Evolutionary conservation across 1,140 invertebrate genomes (phyloP).

Genomic region (Zaprionus davidi): DNA sequence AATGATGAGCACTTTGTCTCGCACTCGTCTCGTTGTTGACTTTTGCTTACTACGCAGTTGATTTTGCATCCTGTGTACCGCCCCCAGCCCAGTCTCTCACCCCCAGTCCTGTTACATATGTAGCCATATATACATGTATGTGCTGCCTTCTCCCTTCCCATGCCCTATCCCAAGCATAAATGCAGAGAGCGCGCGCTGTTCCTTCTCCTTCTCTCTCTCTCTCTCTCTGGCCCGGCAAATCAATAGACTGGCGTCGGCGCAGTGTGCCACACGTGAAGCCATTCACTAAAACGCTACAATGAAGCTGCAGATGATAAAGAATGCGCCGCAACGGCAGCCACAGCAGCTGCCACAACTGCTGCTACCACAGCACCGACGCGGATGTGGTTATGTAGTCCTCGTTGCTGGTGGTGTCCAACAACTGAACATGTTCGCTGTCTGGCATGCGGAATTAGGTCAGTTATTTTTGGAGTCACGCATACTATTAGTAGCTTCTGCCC

Average conservation of each 20-base stretch:
- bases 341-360: neutral
- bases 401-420: constrained; percentile 9
- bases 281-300: constrained; percentile 65
- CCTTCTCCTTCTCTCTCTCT: neutral
- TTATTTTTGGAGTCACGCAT: constrained; percentile 62
- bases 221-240: constrained; percentile 32
- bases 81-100: constrained; percentile 2
- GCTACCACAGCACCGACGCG: neutral
- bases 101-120: constrained; percentile 58
- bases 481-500: neutral
- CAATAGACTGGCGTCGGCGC: constrained; percentile 67
- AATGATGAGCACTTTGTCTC: constrained; percentile 39
- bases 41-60: constrained; percentile 80
- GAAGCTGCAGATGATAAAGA: constrained; percentile 31
- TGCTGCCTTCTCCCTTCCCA: constrained; percentile 36
- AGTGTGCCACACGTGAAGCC: constrained; percentile 46
- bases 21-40: constrained; percentile 55
- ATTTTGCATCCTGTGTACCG: constrained; percentile 65
- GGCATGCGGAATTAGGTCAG: constrained; percentile 58
- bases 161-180: constrained; percentile 69
- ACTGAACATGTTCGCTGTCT: constrained; percentile 15
- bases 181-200: constrained; percentile 35
- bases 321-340: constrained; percentile 27
- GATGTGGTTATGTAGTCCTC: constrained; percentile 8
- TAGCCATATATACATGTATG: neutral